Base-by-base conservation (phyloP, 1,140 invertebrate species). In the Pteromalus puparum region DNA sequence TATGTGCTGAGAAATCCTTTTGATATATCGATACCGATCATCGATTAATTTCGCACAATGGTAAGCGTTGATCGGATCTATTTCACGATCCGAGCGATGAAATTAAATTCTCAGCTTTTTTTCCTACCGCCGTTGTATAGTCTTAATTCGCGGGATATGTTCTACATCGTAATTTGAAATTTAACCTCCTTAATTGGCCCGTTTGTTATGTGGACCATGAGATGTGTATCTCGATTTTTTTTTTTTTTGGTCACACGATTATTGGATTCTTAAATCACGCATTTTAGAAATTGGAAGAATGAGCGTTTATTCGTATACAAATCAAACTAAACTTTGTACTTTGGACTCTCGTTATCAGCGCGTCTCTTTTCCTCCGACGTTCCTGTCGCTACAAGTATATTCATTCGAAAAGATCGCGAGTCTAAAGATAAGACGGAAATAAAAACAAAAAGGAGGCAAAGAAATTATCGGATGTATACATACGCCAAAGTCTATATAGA, bases 291-390 rank as follows among this genome's bases (percentile, higher is more conserved):
- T 61, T n/a, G 2, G 6, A 61, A 61, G 53, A n/a, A 61, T 6
- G 18, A n/a, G 18, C 15, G 18, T n/a, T 61, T n/a, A 61, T 61
- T 6, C 53, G 53, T 61, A 28, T 30, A n/a, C 30, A 74, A 74
- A 34, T 74, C 18, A 30, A 74, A 42, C 73, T 74, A 72, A 72
- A 42, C 73, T 34, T 74, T 53, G 74, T 76, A 76, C 74, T 76
- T 76, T 76, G 74, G 21, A 76, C 74, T 76, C 74, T 38, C n/a
- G 1, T 74, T 74, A 74, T 74, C 73, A 21, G 34, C 38, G 34
- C 42, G 21, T 38, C 73, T 42, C 38, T 74, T 30, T 21, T 74
- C 30, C 73, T 10, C 68, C 68, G 68, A 72, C 28, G 28, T 76
- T 38, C 18, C 26, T 74, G 73, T 42, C 74, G 42, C 67, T 53